These are phyloP conservation scores for Protosalanx chinensis DNA, from an alignment of 2,797 vertebrate genomes.

Conservation along the genomic window DNA sequence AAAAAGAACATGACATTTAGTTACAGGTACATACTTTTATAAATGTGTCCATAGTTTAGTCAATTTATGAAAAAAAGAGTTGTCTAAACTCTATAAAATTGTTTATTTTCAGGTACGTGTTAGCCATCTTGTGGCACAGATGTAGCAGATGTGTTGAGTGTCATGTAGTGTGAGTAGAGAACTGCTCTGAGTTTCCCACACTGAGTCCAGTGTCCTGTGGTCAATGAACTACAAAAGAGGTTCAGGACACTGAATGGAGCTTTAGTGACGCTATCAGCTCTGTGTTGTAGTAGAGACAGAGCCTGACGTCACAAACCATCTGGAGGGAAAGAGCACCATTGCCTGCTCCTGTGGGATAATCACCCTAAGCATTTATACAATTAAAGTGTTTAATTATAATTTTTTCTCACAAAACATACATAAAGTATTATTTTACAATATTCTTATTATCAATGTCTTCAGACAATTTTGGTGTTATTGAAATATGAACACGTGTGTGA, in stretches of 20 bases:
- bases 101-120: too few relatives aligned
- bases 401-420: too few relatives aligned
- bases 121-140: not conserved
- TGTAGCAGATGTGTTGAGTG: conserved; percentile 22
- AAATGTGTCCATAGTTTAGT: too few relatives aligned
- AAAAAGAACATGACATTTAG: too few relatives aligned
- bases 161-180: conserved; percentile 29
- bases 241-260: conserved; percentile 38
- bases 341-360: not conserved
- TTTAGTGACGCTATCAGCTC: conserved; percentile 39
- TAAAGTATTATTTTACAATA: not conserved
- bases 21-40: too few relatives aligned
- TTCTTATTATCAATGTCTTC: too few relatives aligned
- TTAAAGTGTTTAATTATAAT: too few relatives aligned
- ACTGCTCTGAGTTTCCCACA: conserved; percentile 57
- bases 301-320: conserved; percentile 46
- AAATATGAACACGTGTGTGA: too few relatives aligned
- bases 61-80: too few relatives aligned
- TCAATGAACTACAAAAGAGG: conserved; percentile 49
- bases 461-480: too few relatives aligned
- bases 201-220: conserved; percentile 38
- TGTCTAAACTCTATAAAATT: too few relatives aligned
- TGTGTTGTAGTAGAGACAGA: conserved; percentile 18
- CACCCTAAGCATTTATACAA: not conserved
- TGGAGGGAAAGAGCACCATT: conserved; percentile 39